Percentiles rank a stretch among this genome's conserved stretches.
Conservation (phyloP, 1,140 invertebrate genomes). For the Delia radicum region DNA sequence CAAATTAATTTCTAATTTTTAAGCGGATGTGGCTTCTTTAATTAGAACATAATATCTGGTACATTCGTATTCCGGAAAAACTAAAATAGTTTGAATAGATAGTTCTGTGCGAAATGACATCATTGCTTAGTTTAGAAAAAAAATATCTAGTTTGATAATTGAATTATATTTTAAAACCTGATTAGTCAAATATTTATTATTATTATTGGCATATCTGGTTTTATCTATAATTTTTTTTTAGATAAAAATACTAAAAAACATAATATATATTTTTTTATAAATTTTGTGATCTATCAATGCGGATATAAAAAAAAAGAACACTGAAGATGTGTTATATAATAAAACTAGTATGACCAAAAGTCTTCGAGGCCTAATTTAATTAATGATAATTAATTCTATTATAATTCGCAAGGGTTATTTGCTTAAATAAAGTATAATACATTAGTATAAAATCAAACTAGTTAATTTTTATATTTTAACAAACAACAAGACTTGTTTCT, state of each 20-base stretch:
- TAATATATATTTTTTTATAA: background rate
- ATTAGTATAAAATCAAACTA: no score
- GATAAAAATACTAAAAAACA: background rate
- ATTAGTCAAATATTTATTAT: background rate
- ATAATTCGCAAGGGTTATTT: background rate
- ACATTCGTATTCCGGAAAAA: background rate
- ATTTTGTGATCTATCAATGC: background rate
- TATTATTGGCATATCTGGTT: background rate
- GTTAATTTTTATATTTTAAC: no score
- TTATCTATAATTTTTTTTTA: background rate
- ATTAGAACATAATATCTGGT: no score
- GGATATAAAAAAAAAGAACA: background rate
- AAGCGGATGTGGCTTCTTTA: no score
- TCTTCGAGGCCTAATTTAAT: conserved; percentile 11
- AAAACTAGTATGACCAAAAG: background rate
- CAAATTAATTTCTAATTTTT: no score
- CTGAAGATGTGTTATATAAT: no score
- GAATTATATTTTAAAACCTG: background rate
- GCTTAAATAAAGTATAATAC: no score
- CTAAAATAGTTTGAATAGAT: no score
- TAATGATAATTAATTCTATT: background rate
- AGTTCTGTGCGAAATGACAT: background rate
- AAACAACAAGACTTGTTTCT: no score
- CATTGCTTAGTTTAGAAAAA: background rate
- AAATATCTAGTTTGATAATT: background rate